A percentile compares a stretch with the other conserved stretches of the same genome.
phyloP scores from a whole-genome alignment of 2,113 vertebrate species.

The Paramormyrops kingsleyae region DNA sequence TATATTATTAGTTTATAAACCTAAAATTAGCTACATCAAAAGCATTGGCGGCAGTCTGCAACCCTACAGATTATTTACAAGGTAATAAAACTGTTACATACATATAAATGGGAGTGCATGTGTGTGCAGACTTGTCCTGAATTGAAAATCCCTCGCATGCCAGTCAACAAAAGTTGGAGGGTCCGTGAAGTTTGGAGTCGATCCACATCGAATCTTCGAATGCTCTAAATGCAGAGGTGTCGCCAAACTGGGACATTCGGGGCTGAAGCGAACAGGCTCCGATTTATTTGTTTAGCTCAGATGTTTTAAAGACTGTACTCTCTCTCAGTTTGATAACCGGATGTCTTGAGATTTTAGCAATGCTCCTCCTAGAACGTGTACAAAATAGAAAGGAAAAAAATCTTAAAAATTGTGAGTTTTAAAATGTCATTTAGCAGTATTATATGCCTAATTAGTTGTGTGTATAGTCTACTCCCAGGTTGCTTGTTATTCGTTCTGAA shows the following conservation, averaged over 20 bases:
- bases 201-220: neutral
- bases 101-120: neutral
- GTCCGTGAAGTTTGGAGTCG: neutral
- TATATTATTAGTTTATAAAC: neutral
- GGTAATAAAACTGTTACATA: neutral
- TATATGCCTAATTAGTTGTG: neutral
- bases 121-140: neutral
- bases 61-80: neutral
- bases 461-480: neutral
- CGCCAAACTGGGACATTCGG: neutral
- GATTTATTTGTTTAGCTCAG: neutral
- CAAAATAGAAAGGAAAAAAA: neutral
- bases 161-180: neutral
- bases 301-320: neutral
- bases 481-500: neutral
- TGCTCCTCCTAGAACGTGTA: neutral
- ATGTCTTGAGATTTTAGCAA: neutral
- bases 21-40: neutral
- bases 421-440: neutral
- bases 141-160: neutral
- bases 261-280: neutral
- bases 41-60: neutral
- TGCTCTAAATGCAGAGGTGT: neutral
- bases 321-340: neutral
- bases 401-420: neutral